Conservation (phyloP, 2,888 invertebrate genomes). For the Petrolisthes cinctipes region DNA sequence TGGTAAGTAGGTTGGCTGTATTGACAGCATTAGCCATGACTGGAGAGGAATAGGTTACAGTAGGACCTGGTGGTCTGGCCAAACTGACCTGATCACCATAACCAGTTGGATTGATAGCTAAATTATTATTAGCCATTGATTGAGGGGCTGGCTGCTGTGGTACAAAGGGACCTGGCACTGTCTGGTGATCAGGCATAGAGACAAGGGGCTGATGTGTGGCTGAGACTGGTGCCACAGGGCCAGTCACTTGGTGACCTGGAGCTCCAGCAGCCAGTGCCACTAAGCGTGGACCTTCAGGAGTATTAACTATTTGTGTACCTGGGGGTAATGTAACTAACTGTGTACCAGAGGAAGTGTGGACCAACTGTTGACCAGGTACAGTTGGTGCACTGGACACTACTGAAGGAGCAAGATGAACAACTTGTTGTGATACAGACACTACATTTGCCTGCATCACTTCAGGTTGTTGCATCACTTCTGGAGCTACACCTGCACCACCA, state of each 20-base stretch:
- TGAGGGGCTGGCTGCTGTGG: constrained; percentile 51
- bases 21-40: constrained; percentile 41
- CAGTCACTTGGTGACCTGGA: constrained; percentile 32
- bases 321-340: constrained; percentile 51
- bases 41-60: constrained; percentile 38
- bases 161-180: constrained; percentile 31
- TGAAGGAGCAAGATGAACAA: constrained; percentile 42
- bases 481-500: constrained; percentile 35
- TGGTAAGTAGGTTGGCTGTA: constrained; percentile 48
- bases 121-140: constrained; percentile 30
- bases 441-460: constrained; percentile 51
- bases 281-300: constrained; percentile 48
- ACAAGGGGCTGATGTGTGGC: constrained; percentile 38
- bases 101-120: constrained; percentile 37
- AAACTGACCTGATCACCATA: constrained; percentile 39
- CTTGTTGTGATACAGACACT: constrained; percentile 46
- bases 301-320: constrained; percentile 54
- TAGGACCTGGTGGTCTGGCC: constrained; percentile 30
- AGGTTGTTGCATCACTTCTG: constrained; percentile 46
- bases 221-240: constrained; percentile 41
- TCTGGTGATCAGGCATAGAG: constrained; percentile 44
- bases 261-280: constrained; percentile 51
- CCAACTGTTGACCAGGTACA: constrained; percentile 46
- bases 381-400: constrained; percentile 43
- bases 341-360: constrained; percentile 55